Percentiles rank a stretch among this genome's conserved stretches.
These are phyloP conservation scores for Oriolus oriolus DNA, from an alignment of 2,113 vertebrate genomes.

Conservation along the genomic window DNA sequence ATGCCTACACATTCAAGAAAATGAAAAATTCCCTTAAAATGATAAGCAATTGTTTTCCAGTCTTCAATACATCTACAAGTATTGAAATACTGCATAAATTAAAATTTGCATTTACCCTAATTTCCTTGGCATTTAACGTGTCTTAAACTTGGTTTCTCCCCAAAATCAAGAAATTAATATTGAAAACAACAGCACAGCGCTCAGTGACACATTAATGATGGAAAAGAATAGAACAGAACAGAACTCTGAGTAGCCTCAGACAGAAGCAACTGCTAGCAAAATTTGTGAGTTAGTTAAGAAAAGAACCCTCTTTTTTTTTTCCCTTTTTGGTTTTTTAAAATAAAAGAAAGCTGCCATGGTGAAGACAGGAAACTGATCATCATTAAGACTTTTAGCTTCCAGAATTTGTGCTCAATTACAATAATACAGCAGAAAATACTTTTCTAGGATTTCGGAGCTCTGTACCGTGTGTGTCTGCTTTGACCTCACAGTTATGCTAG, in stretches of 20 bases:
- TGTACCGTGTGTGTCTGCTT: rapidly evolving
- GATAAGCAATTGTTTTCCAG: background rate
- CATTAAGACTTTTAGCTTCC: background rate
- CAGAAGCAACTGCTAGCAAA: background rate
- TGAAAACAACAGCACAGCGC: background rate
- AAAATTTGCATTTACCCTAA: background rate
- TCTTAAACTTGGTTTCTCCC: background rate
- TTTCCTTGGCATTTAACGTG: background rate
- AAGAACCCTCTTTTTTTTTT: background rate
- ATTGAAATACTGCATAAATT: background rate
- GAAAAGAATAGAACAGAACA: background rate
- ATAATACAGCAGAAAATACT: background rate
- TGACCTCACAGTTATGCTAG: too few relatives aligned
- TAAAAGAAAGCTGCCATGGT: background rate
- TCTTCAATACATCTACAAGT: background rate
- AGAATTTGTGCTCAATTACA: background rate
- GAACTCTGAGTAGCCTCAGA: background rate
- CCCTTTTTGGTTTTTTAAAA: background rate
- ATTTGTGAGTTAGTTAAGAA: background rate
- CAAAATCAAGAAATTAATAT: background rate
- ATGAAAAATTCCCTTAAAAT: background rate
- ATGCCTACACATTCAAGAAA: background rate
- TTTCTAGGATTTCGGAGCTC: background rate
- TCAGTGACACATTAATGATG: background rate
- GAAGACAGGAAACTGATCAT: background rate